Evolutionary conservation across 2,113 vertebrate species (phyloP).

Genomic region (Butorides virescens): DNA sequence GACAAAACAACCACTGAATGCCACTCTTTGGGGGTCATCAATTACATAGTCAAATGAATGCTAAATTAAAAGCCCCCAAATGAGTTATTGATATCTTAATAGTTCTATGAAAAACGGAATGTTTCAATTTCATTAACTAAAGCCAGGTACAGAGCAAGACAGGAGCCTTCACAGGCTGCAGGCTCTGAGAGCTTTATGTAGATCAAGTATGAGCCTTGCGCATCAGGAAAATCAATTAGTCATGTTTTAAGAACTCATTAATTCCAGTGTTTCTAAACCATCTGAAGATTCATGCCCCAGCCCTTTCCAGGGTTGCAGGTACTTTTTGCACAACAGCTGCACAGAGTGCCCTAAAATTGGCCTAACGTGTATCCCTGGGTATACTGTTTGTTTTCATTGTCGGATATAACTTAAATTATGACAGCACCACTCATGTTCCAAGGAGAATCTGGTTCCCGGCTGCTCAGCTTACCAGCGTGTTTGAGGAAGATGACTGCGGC

Average conservation of each 20-base stretch:
- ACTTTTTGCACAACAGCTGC: background rate
- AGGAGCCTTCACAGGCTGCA: background rate
- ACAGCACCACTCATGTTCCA: background rate
- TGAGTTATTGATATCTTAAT: background rate
- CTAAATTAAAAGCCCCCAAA: background rate
- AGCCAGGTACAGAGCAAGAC: background rate
- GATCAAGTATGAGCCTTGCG: background rate
- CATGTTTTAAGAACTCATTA: conserved; percentile 4
- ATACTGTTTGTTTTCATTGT: conserved; percentile 25
- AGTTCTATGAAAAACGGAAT: background rate
- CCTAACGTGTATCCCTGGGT: background rate
- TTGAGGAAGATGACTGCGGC: conserved; percentile 5
- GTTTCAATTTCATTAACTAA: background rate
- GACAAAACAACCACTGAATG: background rate
- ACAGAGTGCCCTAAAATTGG: background rate
- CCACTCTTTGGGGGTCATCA: background rate
- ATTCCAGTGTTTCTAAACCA: background rate
- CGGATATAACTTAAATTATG: background rate
- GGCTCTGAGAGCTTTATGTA: background rate
- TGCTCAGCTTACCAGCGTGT: background rate
- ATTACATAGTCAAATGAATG: background rate
- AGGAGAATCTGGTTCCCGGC: background rate
- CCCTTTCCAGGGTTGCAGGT: background rate
- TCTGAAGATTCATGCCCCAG: background rate
- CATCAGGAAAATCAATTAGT: background rate